Percentiles rank a stretch among this genome's conserved stretches.
phyloP scores from a whole-genome alignment of 2,113 vertebrate species.

The Antechinus stuartii region DNA sequence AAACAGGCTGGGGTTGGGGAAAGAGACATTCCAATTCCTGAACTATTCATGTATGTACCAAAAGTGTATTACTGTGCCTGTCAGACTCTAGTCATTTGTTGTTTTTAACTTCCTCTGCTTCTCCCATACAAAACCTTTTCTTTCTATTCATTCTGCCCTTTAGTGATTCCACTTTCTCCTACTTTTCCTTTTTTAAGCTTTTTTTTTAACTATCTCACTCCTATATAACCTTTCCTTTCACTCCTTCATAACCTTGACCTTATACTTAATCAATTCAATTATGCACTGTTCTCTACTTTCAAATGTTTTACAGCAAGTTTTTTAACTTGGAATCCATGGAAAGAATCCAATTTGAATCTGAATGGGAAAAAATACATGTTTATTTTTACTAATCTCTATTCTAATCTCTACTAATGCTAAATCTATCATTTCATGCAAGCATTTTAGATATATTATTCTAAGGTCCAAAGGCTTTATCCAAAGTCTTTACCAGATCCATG shows the following conservation, averaged over 20 bases:
- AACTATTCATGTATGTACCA: neutral
- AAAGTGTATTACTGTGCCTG: neutral
- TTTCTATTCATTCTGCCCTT: neutral
- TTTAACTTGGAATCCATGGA: neutral
- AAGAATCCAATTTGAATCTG: neutral
- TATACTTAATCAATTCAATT: neutral
- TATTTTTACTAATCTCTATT: neutral
- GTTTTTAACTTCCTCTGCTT: neutral
- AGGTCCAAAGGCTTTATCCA: neutral
- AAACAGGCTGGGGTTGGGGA: neutral
- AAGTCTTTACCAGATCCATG: neutral
- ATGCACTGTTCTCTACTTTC: neutral
- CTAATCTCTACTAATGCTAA: neutral
- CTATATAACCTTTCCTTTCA: neutral
- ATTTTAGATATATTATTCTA: neutral
- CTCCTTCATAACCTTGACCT: neutral
- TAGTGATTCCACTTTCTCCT: neutral
- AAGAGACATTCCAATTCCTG: neutral
- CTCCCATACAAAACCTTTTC: neutral
- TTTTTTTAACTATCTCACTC: neutral
- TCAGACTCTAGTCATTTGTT: neutral
- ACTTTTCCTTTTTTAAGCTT: neutral
- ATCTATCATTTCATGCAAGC: neutral
- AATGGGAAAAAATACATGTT: neutral
- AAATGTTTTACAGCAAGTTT: neutral